Evolutionary conservation across 2,888 invertebrate genomes (phyloP).

Genomic region (Busseola fusca): DNA sequence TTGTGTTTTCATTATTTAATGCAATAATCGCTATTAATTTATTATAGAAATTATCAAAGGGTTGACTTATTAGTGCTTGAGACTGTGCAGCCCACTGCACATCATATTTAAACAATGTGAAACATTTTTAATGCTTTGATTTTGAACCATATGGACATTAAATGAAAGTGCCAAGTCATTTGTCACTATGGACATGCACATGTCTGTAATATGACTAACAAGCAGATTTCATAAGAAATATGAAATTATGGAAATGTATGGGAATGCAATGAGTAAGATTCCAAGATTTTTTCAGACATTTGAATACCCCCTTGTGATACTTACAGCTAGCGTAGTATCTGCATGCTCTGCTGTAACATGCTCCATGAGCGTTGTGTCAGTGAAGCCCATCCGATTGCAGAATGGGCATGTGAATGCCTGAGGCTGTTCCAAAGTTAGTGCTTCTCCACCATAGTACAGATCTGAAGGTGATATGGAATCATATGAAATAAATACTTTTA

Average conservation of each 20-base stretch:
- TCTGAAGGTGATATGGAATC: constrained; percentile 88
- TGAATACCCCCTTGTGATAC: constrained; percentile 58
- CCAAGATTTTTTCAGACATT: neutral
- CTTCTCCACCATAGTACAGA: constrained; percentile 98
- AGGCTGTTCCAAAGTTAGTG: constrained; percentile 96
- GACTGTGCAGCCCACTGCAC: too few species aligned
- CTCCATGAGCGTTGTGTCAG: constrained; percentile 96
- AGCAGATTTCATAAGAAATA: constrained; percentile 4
- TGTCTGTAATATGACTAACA: neutral
- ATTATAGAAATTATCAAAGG: too few species aligned
- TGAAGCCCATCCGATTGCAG: constrained; percentile 98
- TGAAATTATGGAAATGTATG: constrained; percentile 17
- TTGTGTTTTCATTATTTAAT: neutral
- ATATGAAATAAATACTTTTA: constrained; percentile 26
- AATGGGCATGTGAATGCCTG: constrained; percentile 99
- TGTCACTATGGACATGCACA: neutral
- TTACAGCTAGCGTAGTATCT: constrained; percentile 96
- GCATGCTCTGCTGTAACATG: constrained; percentile 97
- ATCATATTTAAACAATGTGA: neutral
- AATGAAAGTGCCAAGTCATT: neutral
- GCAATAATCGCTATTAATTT: too few species aligned
- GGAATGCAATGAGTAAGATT: neutral
- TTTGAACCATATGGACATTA: neutral
- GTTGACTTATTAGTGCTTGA: too few species aligned
- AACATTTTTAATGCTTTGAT: neutral